Percentiles rank a stretch among this genome's conserved stretches.
phyloP scores from a whole-genome alignment of 1,140 invertebrate genomes.

The Bombus waltoni region DNA sequence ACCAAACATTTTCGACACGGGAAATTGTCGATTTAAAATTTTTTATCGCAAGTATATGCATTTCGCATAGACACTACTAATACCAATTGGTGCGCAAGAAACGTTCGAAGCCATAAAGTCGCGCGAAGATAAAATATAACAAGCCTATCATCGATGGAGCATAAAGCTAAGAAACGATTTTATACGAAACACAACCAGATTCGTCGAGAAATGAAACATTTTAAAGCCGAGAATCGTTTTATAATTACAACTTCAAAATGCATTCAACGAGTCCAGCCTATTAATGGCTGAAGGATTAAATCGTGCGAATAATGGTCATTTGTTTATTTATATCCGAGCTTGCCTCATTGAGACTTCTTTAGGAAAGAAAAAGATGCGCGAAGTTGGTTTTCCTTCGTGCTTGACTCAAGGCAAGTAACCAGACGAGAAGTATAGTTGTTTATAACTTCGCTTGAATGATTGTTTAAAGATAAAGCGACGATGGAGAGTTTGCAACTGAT shows the following conservation, averaged over 20 bases:
- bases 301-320: slow-evolving; percentile 24
- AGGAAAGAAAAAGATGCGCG: background rate
- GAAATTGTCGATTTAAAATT: too few species aligned
- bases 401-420: slow-evolving; percentile 6
- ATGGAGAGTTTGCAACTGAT: background rate
- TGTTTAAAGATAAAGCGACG: background rate
- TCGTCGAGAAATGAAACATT: background rate
- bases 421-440: slow-evolving; percentile 32
- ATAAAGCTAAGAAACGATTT: too few species aligned
- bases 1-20: too few species aligned
- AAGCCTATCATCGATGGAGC: too few species aligned
- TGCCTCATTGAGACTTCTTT: background rate
- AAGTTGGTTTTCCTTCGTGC: background rate
- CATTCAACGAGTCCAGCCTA: background rate
- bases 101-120: too few species aligned
- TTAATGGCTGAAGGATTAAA: slow-evolving; percentile 11
- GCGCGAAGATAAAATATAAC: too few species aligned
- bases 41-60: too few species aligned
- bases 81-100: too few species aligned
- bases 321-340: slow-evolving; percentile 7
- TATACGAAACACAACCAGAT: too few species aligned
- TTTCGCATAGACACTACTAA: too few species aligned
- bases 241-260: background rate
- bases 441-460: slow-evolving; percentile 8
- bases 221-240: background rate